Base-by-base conservation (phyloP, 2,113 vertebrate genomes). In the Pseudorasbora parva region DNA sequence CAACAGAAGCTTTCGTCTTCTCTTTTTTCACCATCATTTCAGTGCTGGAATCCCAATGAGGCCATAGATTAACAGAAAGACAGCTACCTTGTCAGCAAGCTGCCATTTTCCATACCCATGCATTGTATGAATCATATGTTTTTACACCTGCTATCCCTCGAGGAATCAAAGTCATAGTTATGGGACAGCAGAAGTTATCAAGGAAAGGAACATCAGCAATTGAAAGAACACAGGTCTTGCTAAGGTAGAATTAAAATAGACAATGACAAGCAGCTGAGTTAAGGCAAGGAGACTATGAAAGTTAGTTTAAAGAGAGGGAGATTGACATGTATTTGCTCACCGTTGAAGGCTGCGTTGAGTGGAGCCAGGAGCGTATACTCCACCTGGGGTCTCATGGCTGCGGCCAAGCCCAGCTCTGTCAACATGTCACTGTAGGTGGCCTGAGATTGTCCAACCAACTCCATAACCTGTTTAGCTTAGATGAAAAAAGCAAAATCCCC, bases 291-390 rank as follows among this genome's bases (percentile, higher is more conserved):
- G 49, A 37, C 73, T 41, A 68, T 37, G 64, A 10, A 41, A 19
- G 15, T 9, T 33, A 68, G 64, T 37, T 10, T 33, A 66, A 66
- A 11, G 21, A 72, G n/a, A 43, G 37, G 43, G 69, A 23, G 43
- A 47, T n/a, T 47, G 43, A 49, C 71, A 17, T 47, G 71, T 49
- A 37, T 74, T 80, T 62, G 92, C 96, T 75, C 92, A 99, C 98
- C 96, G 81, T 82, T 96, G 90, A 99, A 99, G 66, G 92, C 98
- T 15, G 64, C 73, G 71, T 99, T 98, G 83, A 95, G 21, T 8
- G 97, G 98, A 64, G 94, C 98, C 89, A 99, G 88, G 14, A 99
- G 90, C 12, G 98, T 99, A 86, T 98, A 99, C 33, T 97, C 95
- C 1, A 90, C 89, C 4, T 95, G 92, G 64, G 95, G 89, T 72